Evolutionary conservation across 2,113 vertebrate species (phyloP), one percentile per base, ranked within the genome.

Genomic region (Rutilus rutilus): DNA sequence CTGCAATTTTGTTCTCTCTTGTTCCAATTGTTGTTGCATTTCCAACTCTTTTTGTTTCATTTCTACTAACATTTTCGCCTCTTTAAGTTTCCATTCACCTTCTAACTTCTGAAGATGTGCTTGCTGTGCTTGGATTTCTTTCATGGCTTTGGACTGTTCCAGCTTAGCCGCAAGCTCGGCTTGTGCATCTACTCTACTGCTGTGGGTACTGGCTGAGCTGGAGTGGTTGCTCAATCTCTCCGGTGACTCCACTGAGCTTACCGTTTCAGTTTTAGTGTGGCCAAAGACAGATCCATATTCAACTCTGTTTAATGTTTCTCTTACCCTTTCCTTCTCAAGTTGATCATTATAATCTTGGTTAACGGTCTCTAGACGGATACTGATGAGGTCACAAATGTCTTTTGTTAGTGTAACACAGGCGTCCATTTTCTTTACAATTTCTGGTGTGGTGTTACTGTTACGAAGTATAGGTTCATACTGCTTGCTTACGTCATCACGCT

Each of bases 231-330:
- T 54, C 17, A 54, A 83, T 45, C 6, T 17, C 4, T 86, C 11
- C 27, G 79, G 59, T 79, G 25, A 82, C 15, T 73, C 71, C 75
- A 30, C 64, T 23, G 69, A 81, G 27, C 27, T 80, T 11, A 59
- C 21, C 0, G 86, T 87, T 80, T 91, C 87, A 12, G 86, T 90
- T 25, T 85, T 86, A 4, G 79, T 87, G 10, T 57, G 7, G 4
- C 79, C 80, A 82, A 89, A 88, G 67, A 86, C 57, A n/a, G 84
- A 87, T 47, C 17, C 84, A 42, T 87, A 88, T 30, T 86, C 84
- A 84, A 84, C 60, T 42, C 83, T 88, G 60, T 86, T 88, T 77
- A 86, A 39, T 57, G 15, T 30, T 30, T 30, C 30, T 30, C 30
- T 30, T 30, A 30, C 2, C 30, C 30, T 30, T 30, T 30, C 30